Percentiles rank a stretch among this genome's conserved stretches.
phyloP scores from a whole-genome alignment of 2,113 vertebrate species.

The Sciurus niger region DNA sequence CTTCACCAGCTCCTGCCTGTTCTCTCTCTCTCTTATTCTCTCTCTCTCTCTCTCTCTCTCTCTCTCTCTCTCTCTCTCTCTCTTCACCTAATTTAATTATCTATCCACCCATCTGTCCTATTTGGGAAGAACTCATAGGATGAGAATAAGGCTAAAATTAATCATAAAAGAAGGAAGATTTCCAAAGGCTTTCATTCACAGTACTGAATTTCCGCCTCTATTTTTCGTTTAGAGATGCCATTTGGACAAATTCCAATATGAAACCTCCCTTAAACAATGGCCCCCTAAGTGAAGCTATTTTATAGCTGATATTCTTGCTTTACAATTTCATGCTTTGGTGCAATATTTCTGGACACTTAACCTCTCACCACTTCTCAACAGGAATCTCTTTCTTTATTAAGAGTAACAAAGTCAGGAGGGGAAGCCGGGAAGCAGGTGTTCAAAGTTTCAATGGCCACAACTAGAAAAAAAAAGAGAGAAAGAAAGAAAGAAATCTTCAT shows the following conservation, averaged over 20 bases:
- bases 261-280: constrained; percentile 58
- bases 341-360: constrained; percentile 66
- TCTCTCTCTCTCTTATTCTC: too few relatives aligned
- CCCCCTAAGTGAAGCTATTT: constrained; percentile 67
- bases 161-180: background rate
- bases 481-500: constrained; percentile 3
- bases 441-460: constrained; percentile 66
- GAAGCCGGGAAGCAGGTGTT: constrained; percentile 81
- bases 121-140: constrained; percentile 21
- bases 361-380: constrained; percentile 71
- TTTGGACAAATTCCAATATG: constrained; percentile 62
- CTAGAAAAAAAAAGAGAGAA: background rate
- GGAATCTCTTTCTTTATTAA: constrained; percentile 72
- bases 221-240: constrained; percentile 51
- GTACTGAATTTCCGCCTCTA: constrained; percentile 24
- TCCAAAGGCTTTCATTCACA: constrained; percentile 45
- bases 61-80: too few relatives aligned
- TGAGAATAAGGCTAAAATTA: constrained; percentile 14
- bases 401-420: constrained; percentile 68
- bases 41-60: too few relatives aligned
- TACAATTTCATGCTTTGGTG: constrained; percentile 54
- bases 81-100: too few relatives aligned
- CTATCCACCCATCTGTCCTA: background rate
- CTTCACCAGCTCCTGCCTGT: background rate
- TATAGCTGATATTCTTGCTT: constrained; percentile 71